Evolutionary conservation across 1,140 invertebrate genomes (phyloP).

Genomic region (Acarapis woodi): DNA sequence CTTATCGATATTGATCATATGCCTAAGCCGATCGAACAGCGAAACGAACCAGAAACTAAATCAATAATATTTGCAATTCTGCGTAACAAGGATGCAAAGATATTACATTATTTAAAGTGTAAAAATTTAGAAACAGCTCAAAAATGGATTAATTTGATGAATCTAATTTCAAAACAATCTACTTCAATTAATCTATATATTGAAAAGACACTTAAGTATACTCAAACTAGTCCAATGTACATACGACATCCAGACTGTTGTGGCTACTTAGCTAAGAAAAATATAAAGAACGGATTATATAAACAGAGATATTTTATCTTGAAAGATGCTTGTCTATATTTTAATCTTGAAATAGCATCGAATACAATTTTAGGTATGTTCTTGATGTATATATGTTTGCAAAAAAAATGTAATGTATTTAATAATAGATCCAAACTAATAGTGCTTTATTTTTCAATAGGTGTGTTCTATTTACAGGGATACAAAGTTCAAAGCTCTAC

Average conservation of each 20-base stretch:
- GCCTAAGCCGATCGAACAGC: too few relatives aligned
- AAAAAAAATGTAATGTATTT: too few relatives aligned
- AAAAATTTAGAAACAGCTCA: too few relatives aligned
- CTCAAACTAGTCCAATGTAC: conserved; percentile 21
- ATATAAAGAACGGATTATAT: conserved; percentile 35
- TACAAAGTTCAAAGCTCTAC: conserved; percentile 46
- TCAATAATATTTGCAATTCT: too few relatives aligned
- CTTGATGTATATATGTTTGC: too few relatives aligned
- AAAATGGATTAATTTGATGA: neutral
- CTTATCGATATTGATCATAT: too few relatives aligned
- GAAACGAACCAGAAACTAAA: too few relatives aligned
- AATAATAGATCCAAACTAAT: too few relatives aligned
- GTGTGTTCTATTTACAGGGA: conserved; percentile 72
- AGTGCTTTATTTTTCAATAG: conserved; percentile 17
- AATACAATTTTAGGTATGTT: conserved; percentile 54
- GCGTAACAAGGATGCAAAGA: too few relatives aligned
- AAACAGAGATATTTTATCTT: conserved; percentile 68
- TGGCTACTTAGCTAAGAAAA: conserved; percentile 55
- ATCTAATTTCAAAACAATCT: conserved; percentile 1
- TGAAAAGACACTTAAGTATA: conserved; percentile 27
- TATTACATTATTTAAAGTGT: too few relatives aligned
- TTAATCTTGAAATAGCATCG: conserved; percentile 59
- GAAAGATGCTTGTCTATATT: conserved; percentile 79
- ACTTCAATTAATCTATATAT: conserved; percentile 41
- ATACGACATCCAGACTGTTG: conserved; percentile 59